Evolutionary conservation across 2,113 vertebrate species (phyloP).

Genomic region (Myotis yumanensis): DNA sequence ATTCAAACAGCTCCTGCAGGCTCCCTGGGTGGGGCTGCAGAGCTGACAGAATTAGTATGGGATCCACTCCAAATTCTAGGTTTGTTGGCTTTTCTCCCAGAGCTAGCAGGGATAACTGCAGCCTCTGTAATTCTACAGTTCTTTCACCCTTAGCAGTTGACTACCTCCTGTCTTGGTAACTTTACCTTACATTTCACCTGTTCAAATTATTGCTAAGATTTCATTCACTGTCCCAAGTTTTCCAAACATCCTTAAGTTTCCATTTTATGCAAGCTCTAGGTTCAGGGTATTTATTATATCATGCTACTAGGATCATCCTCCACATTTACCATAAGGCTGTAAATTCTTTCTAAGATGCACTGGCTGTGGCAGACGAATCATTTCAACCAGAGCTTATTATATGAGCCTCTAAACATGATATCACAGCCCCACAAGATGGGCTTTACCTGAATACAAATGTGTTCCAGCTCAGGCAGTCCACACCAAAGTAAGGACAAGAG

Average conservation of each 20-base stretch:
- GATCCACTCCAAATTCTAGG: background rate
- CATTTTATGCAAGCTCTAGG: too few relatives aligned
- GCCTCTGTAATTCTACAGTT: background rate
- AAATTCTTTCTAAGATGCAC: too few relatives aligned
- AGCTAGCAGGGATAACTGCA: background rate
- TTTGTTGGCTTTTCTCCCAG: background rate
- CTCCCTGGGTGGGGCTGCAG: background rate
- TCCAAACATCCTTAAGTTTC: background rate
- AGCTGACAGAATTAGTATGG: background rate
- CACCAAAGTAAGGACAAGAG: background rate
- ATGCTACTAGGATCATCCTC: background rate
- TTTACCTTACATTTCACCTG: background rate
- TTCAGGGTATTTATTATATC: too few relatives aligned
- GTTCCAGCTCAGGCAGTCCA: background rate
- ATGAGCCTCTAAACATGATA: background rate
- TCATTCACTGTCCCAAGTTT: background rate
- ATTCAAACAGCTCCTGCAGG: background rate
- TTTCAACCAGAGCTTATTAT: background rate
- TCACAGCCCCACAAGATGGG: too few relatives aligned
- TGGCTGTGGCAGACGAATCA: background rate
- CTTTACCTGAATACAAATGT: background rate
- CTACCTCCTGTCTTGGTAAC: background rate
- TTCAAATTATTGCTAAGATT: background rate
- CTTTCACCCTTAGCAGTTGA: background rate
- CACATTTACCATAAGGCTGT: too few relatives aligned